Conservation (phyloP, 2,888 invertebrate species). For the Hemithea aestivaria region DNA sequence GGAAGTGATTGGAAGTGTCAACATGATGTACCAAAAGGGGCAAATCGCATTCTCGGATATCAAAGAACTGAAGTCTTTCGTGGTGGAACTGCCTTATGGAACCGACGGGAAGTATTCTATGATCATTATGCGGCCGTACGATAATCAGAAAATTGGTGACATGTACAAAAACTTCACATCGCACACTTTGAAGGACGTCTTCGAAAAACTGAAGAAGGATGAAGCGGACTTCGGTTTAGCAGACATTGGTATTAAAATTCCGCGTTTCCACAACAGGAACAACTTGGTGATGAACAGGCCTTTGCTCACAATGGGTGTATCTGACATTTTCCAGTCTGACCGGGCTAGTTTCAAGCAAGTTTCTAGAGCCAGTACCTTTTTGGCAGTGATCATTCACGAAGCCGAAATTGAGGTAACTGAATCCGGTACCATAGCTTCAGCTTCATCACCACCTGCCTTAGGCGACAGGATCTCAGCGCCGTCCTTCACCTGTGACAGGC, state of each 20-base stretch:
- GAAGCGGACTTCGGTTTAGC: slow-evolving; percentile 73
- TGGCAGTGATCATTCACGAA: slow-evolving; percentile 83
- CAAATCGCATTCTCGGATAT: slow-evolving; percentile 79
- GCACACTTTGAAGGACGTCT: slow-evolving; percentile 70
- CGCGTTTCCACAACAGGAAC: slow-evolving; percentile 80
- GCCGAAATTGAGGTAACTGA: slow-evolving; percentile 87
- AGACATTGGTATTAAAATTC: slow-evolving; percentile 81
- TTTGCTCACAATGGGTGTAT: slow-evolving; percentile 82
- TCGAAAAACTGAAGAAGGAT: slow-evolving; percentile 67
- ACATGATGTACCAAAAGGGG: slow-evolving; percentile 86
- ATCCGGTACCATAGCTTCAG: slow-evolving; percentile 85
- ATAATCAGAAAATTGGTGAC: slow-evolving; percentile 63
- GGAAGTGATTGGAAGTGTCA: slow-evolving; percentile 74
- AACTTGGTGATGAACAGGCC: slow-evolving; percentile 80
- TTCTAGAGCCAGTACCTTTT: slow-evolving; percentile 72
- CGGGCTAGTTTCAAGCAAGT: slow-evolving; percentile 79
- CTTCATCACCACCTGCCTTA: slow-evolving; percentile 73
- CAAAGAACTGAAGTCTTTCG: slow-evolving; percentile 75
- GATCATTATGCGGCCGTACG: slow-evolving; percentile 82
- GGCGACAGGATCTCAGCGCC: slow-evolving; percentile 79
- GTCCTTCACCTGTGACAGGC: slow-evolving; percentile 81
- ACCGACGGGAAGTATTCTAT: slow-evolving; percentile 77
- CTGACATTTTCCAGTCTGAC: slow-evolving; percentile 80
- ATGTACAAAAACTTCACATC: slow-evolving; percentile 74
- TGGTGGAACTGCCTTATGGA: slow-evolving; percentile 85